phyloP scores from a whole-genome alignment of 2,888 invertebrate genomes.

The Drosophila helvetica region DNA sequence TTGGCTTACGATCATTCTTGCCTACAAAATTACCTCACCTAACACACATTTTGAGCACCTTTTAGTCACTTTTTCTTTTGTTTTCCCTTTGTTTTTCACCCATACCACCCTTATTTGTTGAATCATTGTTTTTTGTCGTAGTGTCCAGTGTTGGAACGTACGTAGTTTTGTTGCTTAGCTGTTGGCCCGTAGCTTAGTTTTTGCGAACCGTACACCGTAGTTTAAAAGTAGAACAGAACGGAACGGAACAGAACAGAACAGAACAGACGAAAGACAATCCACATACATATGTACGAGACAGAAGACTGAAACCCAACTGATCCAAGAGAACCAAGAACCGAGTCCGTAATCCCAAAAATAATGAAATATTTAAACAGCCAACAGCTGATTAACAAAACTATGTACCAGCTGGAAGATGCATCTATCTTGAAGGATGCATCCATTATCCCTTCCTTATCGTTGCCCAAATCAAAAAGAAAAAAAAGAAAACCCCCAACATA shows the following conservation, averaged over 20 bases:
- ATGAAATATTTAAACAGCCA: constrained; percentile 43
- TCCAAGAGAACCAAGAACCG: constrained; percentile 2
- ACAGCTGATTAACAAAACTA: constrained; percentile 76
- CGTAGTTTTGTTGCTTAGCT: constrained; percentile 77
- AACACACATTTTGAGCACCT: constrained; percentile 5
- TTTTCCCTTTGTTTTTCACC: constrained; percentile 3
- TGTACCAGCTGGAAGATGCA: constrained; percentile 13
- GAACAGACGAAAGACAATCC: constrained; percentile 6
- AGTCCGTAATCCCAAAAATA: neutral
- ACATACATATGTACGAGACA: neutral
- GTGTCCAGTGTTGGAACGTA: constrained; percentile 52
- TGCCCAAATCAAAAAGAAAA: neutral
- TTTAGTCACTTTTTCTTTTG: neutral
- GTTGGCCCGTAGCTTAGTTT: constrained; percentile 70
- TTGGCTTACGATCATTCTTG: neutral
- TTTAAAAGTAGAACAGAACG: constrained; percentile 45
- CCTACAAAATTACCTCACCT: neutral
- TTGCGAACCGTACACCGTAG: constrained; percentile 48
- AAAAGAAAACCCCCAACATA: constrained; percentile 11
- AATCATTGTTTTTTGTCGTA: constrained; percentile 40
- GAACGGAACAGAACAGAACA: constrained; percentile 11
- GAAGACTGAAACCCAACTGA: constrained; percentile 9
- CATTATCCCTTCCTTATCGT: neutral
- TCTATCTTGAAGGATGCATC: neutral
- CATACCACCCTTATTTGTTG: constrained; percentile 23